phyloP scores from a whole-genome alignment of 2,113 vertebrate species.

The Pelmatolapia mariae region DNA sequence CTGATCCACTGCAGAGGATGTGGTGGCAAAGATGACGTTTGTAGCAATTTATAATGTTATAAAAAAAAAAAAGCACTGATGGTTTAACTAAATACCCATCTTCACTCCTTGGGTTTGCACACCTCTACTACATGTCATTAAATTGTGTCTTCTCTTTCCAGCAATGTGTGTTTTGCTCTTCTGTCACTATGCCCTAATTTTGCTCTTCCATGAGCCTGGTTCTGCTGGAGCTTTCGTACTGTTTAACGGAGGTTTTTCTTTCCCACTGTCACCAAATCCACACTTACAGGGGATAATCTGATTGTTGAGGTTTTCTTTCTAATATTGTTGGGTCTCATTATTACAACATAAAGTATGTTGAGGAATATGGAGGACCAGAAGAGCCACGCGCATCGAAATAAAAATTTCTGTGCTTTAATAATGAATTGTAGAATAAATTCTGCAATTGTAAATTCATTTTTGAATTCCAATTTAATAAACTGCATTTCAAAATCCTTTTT shows the following conservation, averaged over 20 bases:
- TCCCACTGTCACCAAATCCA: background rate
- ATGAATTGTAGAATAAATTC: no score
- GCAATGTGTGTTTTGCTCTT: background rate
- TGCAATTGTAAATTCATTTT: no score
- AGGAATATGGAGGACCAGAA: no score
- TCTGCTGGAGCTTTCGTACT: background rate
- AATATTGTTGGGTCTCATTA: background rate
- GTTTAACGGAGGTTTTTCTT: background rate
- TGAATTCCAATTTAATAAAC: no score
- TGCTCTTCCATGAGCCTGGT: background rate
- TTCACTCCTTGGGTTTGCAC: background rate
- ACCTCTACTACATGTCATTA: background rate
- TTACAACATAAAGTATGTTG: background rate
- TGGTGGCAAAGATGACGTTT: background rate
- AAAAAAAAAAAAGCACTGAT: background rate
- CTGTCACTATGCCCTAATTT: background rate
- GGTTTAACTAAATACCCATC: background rate
- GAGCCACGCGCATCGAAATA: no score
- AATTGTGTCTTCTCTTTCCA: background rate
- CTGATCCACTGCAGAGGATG: background rate
- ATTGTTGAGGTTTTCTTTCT: background rate
- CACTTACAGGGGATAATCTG: rapidly evolving
- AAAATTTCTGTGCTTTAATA: no score
- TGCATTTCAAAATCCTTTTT: no score
- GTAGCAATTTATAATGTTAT: background rate